phyloP scores from a whole-genome alignment of 2,888 invertebrate species.

The Hypercompe scribonia region DNA sequence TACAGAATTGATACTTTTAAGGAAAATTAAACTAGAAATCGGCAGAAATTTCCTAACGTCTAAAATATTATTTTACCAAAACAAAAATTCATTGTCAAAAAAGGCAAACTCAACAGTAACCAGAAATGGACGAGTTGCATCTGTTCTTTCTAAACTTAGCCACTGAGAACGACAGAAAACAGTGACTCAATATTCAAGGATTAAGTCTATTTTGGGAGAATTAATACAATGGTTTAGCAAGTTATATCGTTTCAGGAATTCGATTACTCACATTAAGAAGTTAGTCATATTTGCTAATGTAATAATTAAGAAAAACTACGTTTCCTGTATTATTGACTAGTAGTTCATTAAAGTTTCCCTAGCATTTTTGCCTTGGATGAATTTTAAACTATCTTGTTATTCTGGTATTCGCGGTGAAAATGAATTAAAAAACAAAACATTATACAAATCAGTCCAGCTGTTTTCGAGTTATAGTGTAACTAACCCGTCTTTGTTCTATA shows the following conservation, averaged over 20 bases:
- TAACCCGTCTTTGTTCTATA: no score
- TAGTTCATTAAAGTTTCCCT: no score
- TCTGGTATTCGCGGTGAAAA: no score
- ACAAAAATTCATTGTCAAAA: neutral
- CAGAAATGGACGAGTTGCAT: neutral
- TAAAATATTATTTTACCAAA: neutral
- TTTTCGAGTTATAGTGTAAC: no score
- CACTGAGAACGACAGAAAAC: constrained; percentile 2
- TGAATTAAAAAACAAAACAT: no score
- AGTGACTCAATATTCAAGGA: constrained; percentile 6
- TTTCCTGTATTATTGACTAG: neutral
- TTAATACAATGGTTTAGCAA: neutral
- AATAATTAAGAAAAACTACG: neutral
- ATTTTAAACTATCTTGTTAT: no score
- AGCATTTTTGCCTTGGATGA: no score
- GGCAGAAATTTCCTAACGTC: neutral
- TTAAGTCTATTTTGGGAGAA: neutral
- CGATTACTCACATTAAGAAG: neutral
- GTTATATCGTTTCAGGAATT: neutral
- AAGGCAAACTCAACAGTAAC: neutral
- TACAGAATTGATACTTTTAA: neutral
- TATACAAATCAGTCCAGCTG: no score
- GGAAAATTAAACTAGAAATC: neutral
- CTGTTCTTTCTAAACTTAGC: constrained; percentile 5
- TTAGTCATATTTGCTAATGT: neutral